Percentiles rank a stretch among this genome's conserved stretches.
Evolutionary conservation across 1,140 invertebrate genomes (phyloP).

Genomic region (Adelges cooleyi): DNA sequence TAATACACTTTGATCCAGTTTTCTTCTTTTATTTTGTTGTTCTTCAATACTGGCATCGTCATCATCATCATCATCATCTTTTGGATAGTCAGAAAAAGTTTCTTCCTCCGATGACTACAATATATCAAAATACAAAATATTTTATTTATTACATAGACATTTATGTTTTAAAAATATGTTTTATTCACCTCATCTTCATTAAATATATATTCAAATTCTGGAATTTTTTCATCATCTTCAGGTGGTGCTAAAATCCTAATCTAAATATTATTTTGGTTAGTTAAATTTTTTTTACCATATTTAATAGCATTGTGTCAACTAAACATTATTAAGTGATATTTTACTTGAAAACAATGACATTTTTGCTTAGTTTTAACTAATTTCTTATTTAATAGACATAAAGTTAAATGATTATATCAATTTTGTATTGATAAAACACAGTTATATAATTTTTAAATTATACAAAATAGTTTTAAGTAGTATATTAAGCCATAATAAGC

Average conservation of each 20-base stretch:
- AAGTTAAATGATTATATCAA: too few species aligned
- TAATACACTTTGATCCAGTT: constrained; percentile 59
- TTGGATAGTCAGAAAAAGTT: too few species aligned
- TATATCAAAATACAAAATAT: too few species aligned
- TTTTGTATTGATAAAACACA: too few species aligned
- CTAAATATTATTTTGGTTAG: constrained; percentile 33
- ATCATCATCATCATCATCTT: constrained; percentile 40
- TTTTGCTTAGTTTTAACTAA: too few species aligned
- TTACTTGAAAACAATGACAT: too few species aligned
- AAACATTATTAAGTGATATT: background rate
- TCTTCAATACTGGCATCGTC: constrained; percentile 38
- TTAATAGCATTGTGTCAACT: too few species aligned
- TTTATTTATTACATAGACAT: background rate
- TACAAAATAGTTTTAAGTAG: too few species aligned
- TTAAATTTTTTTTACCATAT: too few species aligned
- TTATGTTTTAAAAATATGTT: background rate
- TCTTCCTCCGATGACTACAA: constrained; percentile 35
- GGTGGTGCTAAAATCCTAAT: constrained; percentile 52
- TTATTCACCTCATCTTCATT: constrained; percentile 59
- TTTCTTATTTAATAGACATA: too few species aligned
- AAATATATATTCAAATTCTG: constrained; percentile 75
- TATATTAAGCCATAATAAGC: too few species aligned
- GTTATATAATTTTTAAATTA: too few species aligned
- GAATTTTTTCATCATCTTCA: constrained; percentile 60
- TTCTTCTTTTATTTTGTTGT: constrained; percentile 47